Percentiles rank a stretch among this genome's conserved stretches.
Evolutionary conservation across 2,797 vertebrate species (phyloP).

Genomic region (Discoglossus pictus): DNA sequence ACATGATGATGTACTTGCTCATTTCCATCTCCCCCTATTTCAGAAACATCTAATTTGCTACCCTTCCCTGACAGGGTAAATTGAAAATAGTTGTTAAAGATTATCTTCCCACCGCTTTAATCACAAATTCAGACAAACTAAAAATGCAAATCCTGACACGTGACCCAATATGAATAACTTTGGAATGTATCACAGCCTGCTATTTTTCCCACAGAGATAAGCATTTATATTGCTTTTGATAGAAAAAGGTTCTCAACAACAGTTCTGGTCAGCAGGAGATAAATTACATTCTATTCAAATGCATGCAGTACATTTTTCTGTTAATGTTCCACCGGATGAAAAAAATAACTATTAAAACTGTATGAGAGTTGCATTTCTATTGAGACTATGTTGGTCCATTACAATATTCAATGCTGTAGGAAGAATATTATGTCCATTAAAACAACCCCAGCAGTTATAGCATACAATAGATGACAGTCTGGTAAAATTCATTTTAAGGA

Average conservation of each 20-base stretch:
- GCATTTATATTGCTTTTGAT: conserved; percentile 50
- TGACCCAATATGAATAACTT: conserved; percentile 50
- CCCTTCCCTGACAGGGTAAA: conserved; percentile 5
- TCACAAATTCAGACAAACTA: conserved; percentile 58
- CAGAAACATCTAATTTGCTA: conserved; percentile 7
- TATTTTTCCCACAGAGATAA: conserved; percentile 53
- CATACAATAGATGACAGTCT: conserved; percentile 2
- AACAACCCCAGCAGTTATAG: conserved; percentile 1
- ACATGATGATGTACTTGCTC: neutral
- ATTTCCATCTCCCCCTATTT: conserved; percentile 2
- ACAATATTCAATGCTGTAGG: conserved; percentile 4
- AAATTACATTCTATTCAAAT: conserved; percentile 53
- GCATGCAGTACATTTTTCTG: conserved; percentile 42
- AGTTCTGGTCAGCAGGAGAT: conserved; percentile 53
- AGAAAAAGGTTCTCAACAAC: conserved; percentile 47
- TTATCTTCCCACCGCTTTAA: neutral
- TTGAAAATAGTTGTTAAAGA: conserved; percentile 31
- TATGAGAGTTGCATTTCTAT: conserved; percentile 7
- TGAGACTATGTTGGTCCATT: conserved; percentile 12
- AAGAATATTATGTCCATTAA: conserved; percentile 25
- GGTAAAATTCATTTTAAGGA: neutral
- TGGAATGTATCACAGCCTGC: conserved; percentile 58
- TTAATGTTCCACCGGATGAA: conserved; percentile 31
- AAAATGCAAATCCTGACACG: conserved; percentile 57
- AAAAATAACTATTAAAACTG: conserved; percentile 3